These are phyloP conservation scores for Aleiodes testaceus DNA, from an alignment of 2,888 invertebrate genomes.

Conservation along the genomic window DNA sequence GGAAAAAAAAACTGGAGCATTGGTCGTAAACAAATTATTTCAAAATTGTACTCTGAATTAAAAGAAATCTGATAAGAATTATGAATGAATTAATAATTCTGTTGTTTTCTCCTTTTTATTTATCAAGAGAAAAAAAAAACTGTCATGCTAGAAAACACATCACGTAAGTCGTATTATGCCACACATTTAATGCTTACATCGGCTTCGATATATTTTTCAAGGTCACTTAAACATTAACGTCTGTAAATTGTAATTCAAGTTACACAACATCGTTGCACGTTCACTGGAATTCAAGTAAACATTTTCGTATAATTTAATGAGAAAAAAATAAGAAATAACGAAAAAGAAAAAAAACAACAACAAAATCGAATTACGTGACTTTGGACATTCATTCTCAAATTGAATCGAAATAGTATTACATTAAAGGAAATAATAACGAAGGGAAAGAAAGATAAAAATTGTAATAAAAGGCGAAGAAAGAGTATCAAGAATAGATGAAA, in stretches of 20 bases:
- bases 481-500: slow-evolving; percentile 2
- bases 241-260: slow-evolving; percentile 49
- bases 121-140: slow-evolving; percentile 5
- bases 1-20: too few species aligned
- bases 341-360: not conserved
- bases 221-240: slow-evolving; percentile 38
- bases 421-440: not conserved
- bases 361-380: slow-evolving; percentile 21
- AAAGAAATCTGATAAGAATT: not conserved
- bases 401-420: not conserved
- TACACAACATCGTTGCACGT: slow-evolving; percentile 47
- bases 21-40: too few species aligned
- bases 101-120: not conserved
- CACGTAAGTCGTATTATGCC: slow-evolving; percentile 31
- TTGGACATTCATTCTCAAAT: not conserved
- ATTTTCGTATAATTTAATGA: slow-evolving; percentile 28
- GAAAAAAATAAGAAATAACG: not conserved
- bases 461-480: not conserved
- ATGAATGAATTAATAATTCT: slow-evolving; percentile 8
- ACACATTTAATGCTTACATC: slow-evolving; percentile 28
- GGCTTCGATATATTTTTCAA: slow-evolving; percentile 43
- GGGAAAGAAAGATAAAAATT: too few species aligned
- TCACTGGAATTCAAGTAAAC: slow-evolving; percentile 40
- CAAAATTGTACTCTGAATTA: too few species aligned
- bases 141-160: slow-evolving; percentile 22